Evolutionary conservation across 1,140 invertebrate species (phyloP), one percentile per base, ranked within the genome.

Genomic region (Brachionus koreanus): DNA sequence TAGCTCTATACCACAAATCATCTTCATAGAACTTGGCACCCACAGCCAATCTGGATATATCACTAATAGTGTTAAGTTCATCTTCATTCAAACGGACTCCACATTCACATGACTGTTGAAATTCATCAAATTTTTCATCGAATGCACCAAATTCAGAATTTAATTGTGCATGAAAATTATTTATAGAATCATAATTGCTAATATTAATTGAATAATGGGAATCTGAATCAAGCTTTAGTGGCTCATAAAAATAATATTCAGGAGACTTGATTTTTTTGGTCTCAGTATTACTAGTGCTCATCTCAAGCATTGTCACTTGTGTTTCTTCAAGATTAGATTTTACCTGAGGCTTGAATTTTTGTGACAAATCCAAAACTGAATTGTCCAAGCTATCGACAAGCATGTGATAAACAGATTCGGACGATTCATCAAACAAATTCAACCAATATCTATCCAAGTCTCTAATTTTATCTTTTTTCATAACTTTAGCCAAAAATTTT

Each of bases 381-480:
- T 10, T 79, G 49, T 79, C 39, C n/a, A 61, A 35, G 19, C 57
- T 65, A 9, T 79, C 35, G 9, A 65, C 61, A 7, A 79, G 13
- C 33, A 79, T 37, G 39, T 43, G 35, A 13, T 79, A 79, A 1
- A 79, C 76, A 23, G 76, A 79, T 37, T 79, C 76, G 39, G 10
- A 10, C 23, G 25, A 42, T n/a, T 79, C 76, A 25, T 79, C 61
- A 29, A 79, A 79, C 39, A 79, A 79, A 43, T 79, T 79, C 16
- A 79, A 12, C 16, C 35, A 37, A 42, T 61, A 79, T 3, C 33
- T 19, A n/a, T 12, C 13, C 74, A 61, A 25, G 12, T 77, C 25
- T 16, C 39, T 57, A 0, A 23, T 13, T 39, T 6, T 19, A 16
- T 79, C 49, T 12, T 16, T 12, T 65, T 79, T 57, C 3, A 79